Evolutionary conservation across 2,888 invertebrate genomes (phyloP).

Genomic region (Heliconius cydno): DNA sequence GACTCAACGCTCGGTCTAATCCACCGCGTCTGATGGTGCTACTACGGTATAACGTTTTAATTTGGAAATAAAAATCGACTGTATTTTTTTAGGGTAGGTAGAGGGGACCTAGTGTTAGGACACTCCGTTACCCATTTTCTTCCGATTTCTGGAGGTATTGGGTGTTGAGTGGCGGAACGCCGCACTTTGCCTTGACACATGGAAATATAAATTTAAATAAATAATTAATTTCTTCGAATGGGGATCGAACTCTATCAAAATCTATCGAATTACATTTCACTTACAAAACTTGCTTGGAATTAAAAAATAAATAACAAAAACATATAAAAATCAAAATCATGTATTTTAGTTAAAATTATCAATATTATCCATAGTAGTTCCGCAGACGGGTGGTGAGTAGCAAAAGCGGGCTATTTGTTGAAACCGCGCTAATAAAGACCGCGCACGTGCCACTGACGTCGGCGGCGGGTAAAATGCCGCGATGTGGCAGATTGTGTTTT

Average conservation of each 20-base stretch:
- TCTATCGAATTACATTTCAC: too few species aligned
- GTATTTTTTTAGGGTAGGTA: neutral
- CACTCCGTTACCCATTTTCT: too few species aligned
- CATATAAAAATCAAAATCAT: neutral
- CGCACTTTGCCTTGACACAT: too few species aligned
- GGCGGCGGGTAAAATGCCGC: constrained; percentile 47
- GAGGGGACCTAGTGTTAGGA: too few species aligned
- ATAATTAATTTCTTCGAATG: too few species aligned
- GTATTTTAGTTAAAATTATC: neutral
- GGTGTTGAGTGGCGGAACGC: neutral
- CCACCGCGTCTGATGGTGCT: constrained; percentile 26
- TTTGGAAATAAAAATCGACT: neutral
- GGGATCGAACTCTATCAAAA: too few species aligned
- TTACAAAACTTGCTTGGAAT: too few species aligned
- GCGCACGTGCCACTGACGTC: constrained; percentile 54
- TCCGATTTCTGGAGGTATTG: too few species aligned
- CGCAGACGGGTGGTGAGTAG: constrained; percentile 26
- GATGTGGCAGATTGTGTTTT: constrained; percentile 41
- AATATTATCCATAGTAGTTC: constrained; percentile 3
- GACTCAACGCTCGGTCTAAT: constrained; percentile 36
- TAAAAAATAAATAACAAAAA: too few species aligned
- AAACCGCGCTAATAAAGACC: constrained; percentile 63
- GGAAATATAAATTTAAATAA: too few species aligned
- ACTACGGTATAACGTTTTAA: constrained; percentile 24
- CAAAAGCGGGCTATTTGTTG: constrained; percentile 59